These are phyloP conservation scores for Charanyca ferruginea DNA, from an alignment of 2,888 invertebrate species.

Conservation along the genomic window DNA sequence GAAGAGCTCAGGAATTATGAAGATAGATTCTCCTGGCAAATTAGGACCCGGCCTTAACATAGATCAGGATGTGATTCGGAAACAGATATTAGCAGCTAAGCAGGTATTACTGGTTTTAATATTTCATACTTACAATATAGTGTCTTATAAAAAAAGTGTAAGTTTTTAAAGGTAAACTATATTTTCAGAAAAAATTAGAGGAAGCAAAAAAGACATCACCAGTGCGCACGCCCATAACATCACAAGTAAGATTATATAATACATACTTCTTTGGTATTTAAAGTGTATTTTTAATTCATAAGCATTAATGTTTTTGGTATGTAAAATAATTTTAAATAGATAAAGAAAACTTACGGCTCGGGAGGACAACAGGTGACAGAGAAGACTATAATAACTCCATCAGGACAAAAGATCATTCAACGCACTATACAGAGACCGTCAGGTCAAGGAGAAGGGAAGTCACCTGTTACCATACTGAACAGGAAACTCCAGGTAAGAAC, in stretches of 20 bases:
- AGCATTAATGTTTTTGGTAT: slow-evolving; percentile 1
- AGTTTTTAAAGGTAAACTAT: background rate
- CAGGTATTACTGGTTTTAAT: slow-evolving; percentile 74
- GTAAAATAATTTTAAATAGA: slow-evolving; percentile 61
- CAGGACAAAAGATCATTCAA: slow-evolving; percentile 90
- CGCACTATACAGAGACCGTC: slow-evolving; percentile 85
- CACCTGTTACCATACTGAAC: slow-evolving; percentile 86
- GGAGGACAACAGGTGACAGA: slow-evolving; percentile 87
- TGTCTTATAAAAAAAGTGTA: background rate
- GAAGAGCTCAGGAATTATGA: slow-evolving; percentile 94
- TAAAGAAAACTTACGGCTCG: slow-evolving; percentile 79
- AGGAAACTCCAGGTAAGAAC: slow-evolving; percentile 83
- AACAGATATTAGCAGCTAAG: slow-evolving; percentile 89
- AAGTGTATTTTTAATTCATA: background rate
- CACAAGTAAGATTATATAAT: slow-evolving; percentile 72
- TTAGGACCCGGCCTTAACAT: slow-evolving; percentile 88
- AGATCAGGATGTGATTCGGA: slow-evolving; percentile 88
- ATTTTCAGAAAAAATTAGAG: slow-evolving; percentile 83
- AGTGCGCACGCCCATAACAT: slow-evolving; percentile 69
- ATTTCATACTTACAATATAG: background rate
- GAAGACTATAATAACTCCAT: slow-evolving; percentile 89
- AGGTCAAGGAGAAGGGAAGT: slow-evolving; percentile 75
- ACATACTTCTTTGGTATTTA: background rate
- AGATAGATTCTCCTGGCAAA: slow-evolving; percentile 92
- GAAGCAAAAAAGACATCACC: slow-evolving; percentile 80